Evolutionary conservation across 1,140 invertebrate species (phyloP), one percentile per base, ranked within the genome.

Genomic region (Diachasmimorpha longicaudata): DNA sequence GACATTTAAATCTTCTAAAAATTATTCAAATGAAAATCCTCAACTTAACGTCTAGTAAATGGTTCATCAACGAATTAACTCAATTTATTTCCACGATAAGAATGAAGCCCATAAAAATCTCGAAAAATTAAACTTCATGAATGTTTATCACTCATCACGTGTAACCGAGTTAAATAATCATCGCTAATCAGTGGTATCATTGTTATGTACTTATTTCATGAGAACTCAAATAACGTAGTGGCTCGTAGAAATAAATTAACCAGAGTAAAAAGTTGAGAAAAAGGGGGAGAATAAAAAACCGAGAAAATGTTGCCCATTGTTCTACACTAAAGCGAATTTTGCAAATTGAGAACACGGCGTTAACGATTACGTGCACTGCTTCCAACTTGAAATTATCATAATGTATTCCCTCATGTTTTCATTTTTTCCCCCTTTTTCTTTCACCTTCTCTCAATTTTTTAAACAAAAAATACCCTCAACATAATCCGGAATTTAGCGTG

Each of bases 381-480:
- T 75, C 31, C 25, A 68, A 68, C 16, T 14, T 63, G 21, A 16
- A 63, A 76, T 76, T 76, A 76, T 76, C 55, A 71, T 76, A 76
- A 76, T 76, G 19, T 76, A 76, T 76, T 71, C 74, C 16, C 58
- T 52, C 44, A 58, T 76, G 74, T 76, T 76, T 76, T 69, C 52
- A 69, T 58, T 71, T 48, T 71, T 71, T 16, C 16, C 70, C 70
- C 10, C 31, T 58, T 52, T 52, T 52, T 48, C 46, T 16, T 52
- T 14, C 48, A 19, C 4, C 16, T 52, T 52, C 16, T 52, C 16
- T 52, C 19, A n/a, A n/a, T 52, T 52, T 52, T 52, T 52, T 14
- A 9, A 2, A n/a, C 14, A 16, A 19, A 42, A 42, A 52, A 52
- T 52, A 52, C 48, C 16, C 19, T 6, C n/a, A 3, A 52, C 48